phyloP scores from a whole-genome alignment of 2,113 vertebrate genomes.

The Vulpes vulpes region DNA sequence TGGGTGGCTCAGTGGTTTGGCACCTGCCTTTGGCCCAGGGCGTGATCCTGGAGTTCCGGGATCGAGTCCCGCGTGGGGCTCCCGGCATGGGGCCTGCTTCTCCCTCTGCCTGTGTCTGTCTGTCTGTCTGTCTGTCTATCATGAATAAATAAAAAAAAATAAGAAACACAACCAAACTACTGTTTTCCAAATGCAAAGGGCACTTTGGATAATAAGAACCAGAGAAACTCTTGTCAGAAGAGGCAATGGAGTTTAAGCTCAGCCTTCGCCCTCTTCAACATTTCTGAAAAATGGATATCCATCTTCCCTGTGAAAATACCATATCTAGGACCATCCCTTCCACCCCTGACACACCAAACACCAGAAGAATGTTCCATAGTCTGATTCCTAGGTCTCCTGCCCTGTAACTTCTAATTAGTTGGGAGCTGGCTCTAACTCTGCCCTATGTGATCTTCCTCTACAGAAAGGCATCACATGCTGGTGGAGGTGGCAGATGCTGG shows the following conservation, averaged over 20 bases:
- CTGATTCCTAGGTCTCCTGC: background rate
- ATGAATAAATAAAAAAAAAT: background rate
- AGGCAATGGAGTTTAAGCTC: background rate
- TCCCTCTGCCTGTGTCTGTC: too few species aligned
- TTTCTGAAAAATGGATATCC: background rate
- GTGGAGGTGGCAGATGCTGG: background rate
- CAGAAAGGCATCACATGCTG: too few species aligned
- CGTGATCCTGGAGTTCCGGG: too few species aligned
- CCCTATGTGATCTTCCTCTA: background rate
- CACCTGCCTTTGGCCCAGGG: too few species aligned
- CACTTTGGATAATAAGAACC: background rate
- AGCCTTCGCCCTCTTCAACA: background rate
- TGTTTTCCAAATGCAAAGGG: background rate
- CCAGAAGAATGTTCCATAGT: background rate
- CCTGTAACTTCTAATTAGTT: background rate
- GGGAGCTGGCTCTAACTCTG: background rate
- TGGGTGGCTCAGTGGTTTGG: too few species aligned
- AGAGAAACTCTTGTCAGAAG: background rate
- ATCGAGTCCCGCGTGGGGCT: too few species aligned
- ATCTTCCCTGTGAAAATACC: background rate
- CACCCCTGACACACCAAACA: background rate
- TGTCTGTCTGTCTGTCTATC: too few species aligned
- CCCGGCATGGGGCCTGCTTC: too few species aligned
- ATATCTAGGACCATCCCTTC: background rate
- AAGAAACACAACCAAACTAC: background rate